phyloP scores from a whole-genome alignment of 1,140 invertebrate genomes.

The Apis laboriosa region DNA sequence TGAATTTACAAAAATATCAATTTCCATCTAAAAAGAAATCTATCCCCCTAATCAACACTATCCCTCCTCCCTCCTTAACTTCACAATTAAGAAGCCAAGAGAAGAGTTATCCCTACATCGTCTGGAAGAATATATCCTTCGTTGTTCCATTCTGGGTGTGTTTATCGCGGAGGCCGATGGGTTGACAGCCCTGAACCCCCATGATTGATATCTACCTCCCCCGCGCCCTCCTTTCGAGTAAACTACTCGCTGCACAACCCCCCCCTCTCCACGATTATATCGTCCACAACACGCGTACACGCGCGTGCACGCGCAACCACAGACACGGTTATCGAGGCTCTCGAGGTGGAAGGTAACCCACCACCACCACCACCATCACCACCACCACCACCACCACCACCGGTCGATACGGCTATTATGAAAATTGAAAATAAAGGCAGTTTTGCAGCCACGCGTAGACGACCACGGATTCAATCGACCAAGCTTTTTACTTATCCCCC shows the following conservation, averaged over 20 bases:
- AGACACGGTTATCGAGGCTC: not conserved
- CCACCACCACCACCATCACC: no score
- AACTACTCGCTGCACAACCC: constrained; percentile 36
- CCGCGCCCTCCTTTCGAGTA: constrained; percentile 34
- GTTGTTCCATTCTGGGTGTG: constrained; percentile 53
- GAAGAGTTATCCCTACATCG: no score
- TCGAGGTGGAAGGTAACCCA: constrained; percentile 17
- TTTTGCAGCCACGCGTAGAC: constrained; percentile 44
- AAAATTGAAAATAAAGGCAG: constrained; percentile 66
- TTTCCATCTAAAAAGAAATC: no score
- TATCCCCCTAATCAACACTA: no score
- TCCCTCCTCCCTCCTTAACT: no score
- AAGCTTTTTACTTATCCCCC: not conserved
- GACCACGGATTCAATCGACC: constrained; percentile 21
- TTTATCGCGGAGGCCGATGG: constrained; percentile 51
- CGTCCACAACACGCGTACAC: constrained; percentile 9
- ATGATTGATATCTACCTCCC: constrained; percentile 67
- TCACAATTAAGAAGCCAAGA: no score
- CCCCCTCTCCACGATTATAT: constrained; percentile 56
- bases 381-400: not conserved
- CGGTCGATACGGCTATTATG: constrained; percentile 63
- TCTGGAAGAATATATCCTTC: not conserved
- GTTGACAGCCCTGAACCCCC: constrained; percentile 65
- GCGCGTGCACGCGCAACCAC: not conserved
- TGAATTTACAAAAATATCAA: no score